Conservation (phyloP, 2,888 invertebrate genomes). For the Tanytarsus gracilentus region DNA sequence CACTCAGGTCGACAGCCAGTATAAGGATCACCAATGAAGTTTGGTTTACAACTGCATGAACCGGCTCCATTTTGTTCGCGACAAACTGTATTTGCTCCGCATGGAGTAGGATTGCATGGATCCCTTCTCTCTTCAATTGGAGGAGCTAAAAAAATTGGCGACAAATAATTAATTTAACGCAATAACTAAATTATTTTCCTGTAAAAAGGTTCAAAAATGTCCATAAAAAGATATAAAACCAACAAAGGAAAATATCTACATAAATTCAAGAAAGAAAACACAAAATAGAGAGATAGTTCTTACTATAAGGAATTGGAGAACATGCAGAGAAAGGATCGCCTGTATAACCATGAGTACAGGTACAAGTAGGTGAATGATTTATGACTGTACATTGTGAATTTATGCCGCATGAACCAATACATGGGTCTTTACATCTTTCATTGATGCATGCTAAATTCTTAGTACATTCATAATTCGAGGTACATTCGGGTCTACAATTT, state of each 20-base stretch:
- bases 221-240: not conserved
- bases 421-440: conserved; percentile 62
- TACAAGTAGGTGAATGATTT: conserved; percentile 65
- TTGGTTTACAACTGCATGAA: conserved; percentile 64
- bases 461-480: conserved; percentile 57
- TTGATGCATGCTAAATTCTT: conserved; percentile 55
- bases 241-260: conserved; percentile 8
- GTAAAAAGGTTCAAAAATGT: not conserved
- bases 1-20: conserved; percentile 73
- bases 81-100: conserved; percentile 71
- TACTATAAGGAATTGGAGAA: conserved; percentile 48
- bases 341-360: conserved; percentile 57
- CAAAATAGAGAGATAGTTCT: conserved; percentile 33
- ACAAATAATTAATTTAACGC: not conserved
- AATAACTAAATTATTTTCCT: not conserved
- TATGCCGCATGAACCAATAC: conserved; percentile 60
- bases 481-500: conserved; percentile 57
- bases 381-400: conserved; percentile 61
- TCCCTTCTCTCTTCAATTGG: conserved; percentile 40
- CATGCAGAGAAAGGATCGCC: conserved; percentile 65
- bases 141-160: conserved; percentile 33
- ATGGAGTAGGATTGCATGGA: conserved; percentile 70
- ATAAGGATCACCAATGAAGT: conserved; percentile 70
- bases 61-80: conserved; percentile 64
- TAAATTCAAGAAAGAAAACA: conserved; percentile 6